Percentiles rank a stretch among this genome's conserved stretches.
Conservation (phyloP, 2,113 vertebrate species). For the Trogon surrucura region DNA sequence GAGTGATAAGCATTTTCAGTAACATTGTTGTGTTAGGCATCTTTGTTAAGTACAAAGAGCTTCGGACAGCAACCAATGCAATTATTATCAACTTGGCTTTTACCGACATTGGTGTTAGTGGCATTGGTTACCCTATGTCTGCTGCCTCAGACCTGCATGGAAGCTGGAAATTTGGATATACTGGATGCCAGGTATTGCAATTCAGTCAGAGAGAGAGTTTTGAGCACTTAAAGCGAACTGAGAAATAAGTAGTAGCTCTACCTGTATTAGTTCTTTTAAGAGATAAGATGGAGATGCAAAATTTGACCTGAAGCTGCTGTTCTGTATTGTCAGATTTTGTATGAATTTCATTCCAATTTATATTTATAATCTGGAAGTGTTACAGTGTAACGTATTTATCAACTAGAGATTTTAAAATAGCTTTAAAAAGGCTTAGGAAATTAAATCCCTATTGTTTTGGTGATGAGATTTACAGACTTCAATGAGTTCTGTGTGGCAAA, state of each 20-base stretch:
- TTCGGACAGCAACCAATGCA: constrained; percentile 93
- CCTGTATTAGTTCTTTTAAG: background rate
- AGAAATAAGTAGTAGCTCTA: background rate
- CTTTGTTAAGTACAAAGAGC: constrained; percentile 93
- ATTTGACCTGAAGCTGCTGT: background rate
- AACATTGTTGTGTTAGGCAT: constrained; percentile 93
- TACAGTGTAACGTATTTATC: background rate
- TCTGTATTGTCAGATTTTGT: background rate
- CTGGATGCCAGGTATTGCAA: constrained; percentile 91
- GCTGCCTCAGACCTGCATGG: constrained; percentile 95
- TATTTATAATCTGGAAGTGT: background rate
- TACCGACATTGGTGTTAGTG: constrained; percentile 94
- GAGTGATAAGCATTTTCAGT: constrained; percentile 89
- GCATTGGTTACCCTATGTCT: constrained; percentile 98
- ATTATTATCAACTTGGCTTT: constrained; percentile 96
- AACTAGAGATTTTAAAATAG: background rate
- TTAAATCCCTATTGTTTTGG: background rate
- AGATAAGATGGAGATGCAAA: background rate
- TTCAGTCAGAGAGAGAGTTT: background rate
- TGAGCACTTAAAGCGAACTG: background rate
- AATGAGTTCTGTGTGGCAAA: background rate
- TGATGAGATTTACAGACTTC: background rate
- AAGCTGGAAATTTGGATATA: constrained; percentile 94
- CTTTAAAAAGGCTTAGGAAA: background rate
- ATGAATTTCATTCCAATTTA: background rate